Percentiles rank a stretch among this genome's conserved stretches.
These are phyloP conservation scores for Beroe forskalii DNA, from an alignment of 37 sponge, comb jelly and placozoan genomes.

Conservation along the genomic window DNA sequence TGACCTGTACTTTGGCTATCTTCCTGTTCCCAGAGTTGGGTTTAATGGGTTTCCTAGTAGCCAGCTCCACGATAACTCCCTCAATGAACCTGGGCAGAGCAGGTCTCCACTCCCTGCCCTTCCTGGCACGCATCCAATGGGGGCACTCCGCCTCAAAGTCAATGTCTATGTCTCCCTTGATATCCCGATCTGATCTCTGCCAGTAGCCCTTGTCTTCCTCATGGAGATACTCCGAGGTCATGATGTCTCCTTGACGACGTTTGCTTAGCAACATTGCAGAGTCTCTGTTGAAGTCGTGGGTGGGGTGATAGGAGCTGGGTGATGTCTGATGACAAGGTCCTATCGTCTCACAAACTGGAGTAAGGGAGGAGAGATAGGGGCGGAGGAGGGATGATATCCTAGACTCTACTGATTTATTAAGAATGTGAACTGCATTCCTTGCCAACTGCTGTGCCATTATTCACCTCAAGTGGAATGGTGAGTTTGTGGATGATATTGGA, in stretches of 20 bases:
- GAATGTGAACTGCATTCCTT: background rate
- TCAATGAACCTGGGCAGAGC: slow-evolving; percentile 42
- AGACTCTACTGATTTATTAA: background rate
- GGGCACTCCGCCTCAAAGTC: slow-evolving; percentile 45
- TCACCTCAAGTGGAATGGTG: no score
- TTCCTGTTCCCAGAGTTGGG: slow-evolving; percentile 55
- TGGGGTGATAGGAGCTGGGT: background rate
- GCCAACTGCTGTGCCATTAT: background rate
- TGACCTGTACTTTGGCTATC: slow-evolving; percentile 18
- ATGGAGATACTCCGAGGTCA: background rate
- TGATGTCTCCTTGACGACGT: slow-evolving; percentile 5
- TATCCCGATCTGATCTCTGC: background rate
- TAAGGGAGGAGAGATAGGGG: background rate
- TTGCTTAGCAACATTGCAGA: slow-evolving; percentile 14
- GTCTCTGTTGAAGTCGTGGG: background rate
- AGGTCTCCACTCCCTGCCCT: slow-evolving; percentile 18
- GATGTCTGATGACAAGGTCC: background rate
- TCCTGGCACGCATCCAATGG: background rate
- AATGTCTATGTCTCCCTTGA: background rate
- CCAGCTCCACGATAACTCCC: slow-evolving; percentile 3
- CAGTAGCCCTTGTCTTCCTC: slow-evolving; percentile 14
- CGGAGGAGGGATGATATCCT: slow-evolving; percentile 7
- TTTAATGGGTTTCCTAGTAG: slow-evolving; percentile 34
- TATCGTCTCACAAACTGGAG: background rate
- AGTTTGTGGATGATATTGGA: no score